phyloP scores from a whole-genome alignment of 2,113 vertebrate species.

The Corythoichthys haematopterus region DNA sequence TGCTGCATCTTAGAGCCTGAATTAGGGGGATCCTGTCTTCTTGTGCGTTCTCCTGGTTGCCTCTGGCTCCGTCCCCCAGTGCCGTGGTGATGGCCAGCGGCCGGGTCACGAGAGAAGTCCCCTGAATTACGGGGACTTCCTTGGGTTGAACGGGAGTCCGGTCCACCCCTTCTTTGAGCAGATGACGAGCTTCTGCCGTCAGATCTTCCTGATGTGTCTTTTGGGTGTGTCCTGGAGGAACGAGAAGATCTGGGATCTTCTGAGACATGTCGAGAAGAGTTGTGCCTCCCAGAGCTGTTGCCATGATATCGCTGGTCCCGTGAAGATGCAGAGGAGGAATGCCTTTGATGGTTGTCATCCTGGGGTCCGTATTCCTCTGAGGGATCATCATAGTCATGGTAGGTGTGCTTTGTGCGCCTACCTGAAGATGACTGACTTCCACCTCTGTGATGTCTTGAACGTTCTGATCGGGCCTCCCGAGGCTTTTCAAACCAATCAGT shows the following conservation, averaged over 20 bases:
- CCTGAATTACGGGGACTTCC: constrained; percentile 76
- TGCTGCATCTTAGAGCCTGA: constrained; percentile 68
- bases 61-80: constrained; percentile 80
- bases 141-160: constrained; percentile 71
- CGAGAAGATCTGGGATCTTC: constrained; percentile 83
- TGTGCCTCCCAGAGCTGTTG: constrained; percentile 82
- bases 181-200: constrained; percentile 76
- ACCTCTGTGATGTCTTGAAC: constrained; percentile 86
- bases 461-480: constrained; percentile 87
- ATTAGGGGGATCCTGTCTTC: constrained; percentile 68
- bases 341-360: constrained; percentile 82
- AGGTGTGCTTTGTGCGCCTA: constrained; percentile 87
- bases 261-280: constrained; percentile 78
- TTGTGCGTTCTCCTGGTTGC: constrained; percentile 62
- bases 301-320: constrained; percentile 88
- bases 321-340: constrained; percentile 74
- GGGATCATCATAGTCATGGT: constrained; percentile 93
- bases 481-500: constrained; percentile 99
- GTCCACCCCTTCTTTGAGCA: constrained; percentile 75
- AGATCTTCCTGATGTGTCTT: constrained; percentile 77
- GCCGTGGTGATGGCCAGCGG: constrained; percentile 76
- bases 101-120: constrained; percentile 78
- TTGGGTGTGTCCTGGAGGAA: constrained; percentile 81
- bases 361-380: constrained; percentile 89
- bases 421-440: constrained; percentile 84